phyloP scores from a whole-genome alignment of 2,113 vertebrate species.

The Burhinus oedicnemus region DNA sequence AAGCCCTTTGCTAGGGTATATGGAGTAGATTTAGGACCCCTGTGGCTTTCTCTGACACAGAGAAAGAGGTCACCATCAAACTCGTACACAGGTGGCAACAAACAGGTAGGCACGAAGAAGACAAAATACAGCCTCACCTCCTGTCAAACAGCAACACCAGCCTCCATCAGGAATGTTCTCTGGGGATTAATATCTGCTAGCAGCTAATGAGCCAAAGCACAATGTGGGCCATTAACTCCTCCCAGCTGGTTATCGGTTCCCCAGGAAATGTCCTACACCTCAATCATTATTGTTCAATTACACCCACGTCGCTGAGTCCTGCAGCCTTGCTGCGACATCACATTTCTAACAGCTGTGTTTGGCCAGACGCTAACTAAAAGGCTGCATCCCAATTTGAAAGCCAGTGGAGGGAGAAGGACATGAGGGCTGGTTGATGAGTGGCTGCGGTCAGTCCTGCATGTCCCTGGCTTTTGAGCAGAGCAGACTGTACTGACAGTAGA shows the following conservation, averaged over 20 bases:
- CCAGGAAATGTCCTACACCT: slow-evolving; percentile 30
- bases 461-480: neutral
- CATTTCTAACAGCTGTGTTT: slow-evolving; percentile 42
- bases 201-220: slow-evolving; percentile 52
- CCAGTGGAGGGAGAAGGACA: neutral
- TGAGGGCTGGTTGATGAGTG: neutral
- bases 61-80: neutral
- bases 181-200: slow-evolving; percentile 26
- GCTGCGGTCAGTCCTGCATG: neutral
- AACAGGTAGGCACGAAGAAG: neutral
- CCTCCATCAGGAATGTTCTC: slow-evolving; percentile 17
- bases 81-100: neutral
- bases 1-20: neutral
- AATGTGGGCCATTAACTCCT: slow-evolving; percentile 43
- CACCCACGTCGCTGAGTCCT: neutral
- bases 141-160: neutral
- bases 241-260: slow-evolving; percentile 15
- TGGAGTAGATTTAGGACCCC: neutral
- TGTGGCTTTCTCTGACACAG: neutral
- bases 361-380: neutral
- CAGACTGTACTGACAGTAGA: neutral
- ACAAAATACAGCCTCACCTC: neutral
- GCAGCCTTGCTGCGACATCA: neutral
- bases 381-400: neutral
- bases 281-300: slow-evolving; percentile 34